A percentile compares a stretch with the other conserved stretches of the same genome.
These are phyloP conservation scores for Acheta domesticus DNA, from an alignment of 2,888 invertebrate species.

Conservation along the genomic window DNA sequence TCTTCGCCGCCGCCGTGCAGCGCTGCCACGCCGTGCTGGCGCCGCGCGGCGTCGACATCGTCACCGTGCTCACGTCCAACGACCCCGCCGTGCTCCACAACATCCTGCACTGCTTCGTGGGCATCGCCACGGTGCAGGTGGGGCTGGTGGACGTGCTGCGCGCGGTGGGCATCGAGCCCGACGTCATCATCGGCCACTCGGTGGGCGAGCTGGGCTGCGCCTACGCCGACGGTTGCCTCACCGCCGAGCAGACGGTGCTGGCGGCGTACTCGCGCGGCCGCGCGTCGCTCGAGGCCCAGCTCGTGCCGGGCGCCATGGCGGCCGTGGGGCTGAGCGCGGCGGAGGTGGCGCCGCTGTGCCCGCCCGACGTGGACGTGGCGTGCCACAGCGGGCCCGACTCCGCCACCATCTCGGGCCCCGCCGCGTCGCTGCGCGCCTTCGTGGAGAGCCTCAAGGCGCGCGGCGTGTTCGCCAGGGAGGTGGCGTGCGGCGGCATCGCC, in stretches of 20 bases:
- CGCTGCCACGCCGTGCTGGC: conserved; percentile 61
- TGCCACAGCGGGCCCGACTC: too few relatives aligned
- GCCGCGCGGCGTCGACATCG: conserved; percentile 63
- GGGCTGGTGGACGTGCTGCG: too few relatives aligned
- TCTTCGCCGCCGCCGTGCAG: conserved; percentile 68
- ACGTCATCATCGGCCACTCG: too few relatives aligned
- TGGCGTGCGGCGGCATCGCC: too few relatives aligned
- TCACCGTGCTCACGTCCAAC: conserved; percentile 58
- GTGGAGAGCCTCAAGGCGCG: too few relatives aligned
- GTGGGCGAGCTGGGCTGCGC: too few relatives aligned
- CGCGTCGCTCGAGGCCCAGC: conserved; percentile 67
- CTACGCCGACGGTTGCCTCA: too few relatives aligned
- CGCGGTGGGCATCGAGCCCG: conserved; percentile 55
- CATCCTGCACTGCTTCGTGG: conserved; percentile 68
- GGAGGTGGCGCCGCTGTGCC: too few relatives aligned
- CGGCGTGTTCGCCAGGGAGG: too few relatives aligned
- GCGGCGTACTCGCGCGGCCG: conserved; percentile 63
- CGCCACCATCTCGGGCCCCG: too few relatives aligned
- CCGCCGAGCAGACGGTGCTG: conserved; percentile 53
- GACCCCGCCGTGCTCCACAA: conserved; percentile 62
- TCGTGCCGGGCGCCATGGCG: conserved; percentile 81
- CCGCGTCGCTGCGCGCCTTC: too few relatives aligned
- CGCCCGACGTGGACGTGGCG: too few relatives aligned
- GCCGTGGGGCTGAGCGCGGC: conserved; percentile 59
- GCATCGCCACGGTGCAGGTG: conserved; percentile 66